Base-by-base conservation (phyloP, 2,113 vertebrate genomes). In the Odontophorus gujanensis region DNA sequence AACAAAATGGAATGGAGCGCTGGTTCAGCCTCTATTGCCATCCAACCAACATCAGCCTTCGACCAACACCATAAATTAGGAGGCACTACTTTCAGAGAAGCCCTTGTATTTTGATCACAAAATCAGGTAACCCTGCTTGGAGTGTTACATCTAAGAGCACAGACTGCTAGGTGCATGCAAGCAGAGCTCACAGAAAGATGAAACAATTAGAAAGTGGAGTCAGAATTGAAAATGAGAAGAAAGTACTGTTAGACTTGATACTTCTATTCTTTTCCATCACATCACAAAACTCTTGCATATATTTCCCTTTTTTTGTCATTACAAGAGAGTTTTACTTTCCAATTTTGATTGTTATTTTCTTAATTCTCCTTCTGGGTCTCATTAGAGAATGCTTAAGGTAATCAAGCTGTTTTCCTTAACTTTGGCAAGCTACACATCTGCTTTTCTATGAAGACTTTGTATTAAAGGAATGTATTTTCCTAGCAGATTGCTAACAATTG, bases 191-290 rank as follows among this genome's bases (percentile, higher is more conserved):
- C 11, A 18, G 17, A 32, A 38, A n/a, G 20, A 13, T 32, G 24
- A 18, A 55, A 48, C 24, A 32, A 16, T 15, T 24, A 5, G 40
- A 28, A 89, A 24, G 34, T 21, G 45, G 45, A 51, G 61, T 48
- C 28, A 47, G 59, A 81, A n/a, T 11, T 24, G 43, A 68, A 86
- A 30, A 17, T 21, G 57, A 75, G 19, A 22, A 32, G 65, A 76
- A 68, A 7, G 13, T 25, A 5, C 25, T n/a, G 22, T 14, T 40
- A 81, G 36, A 43, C 17, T 34, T 45, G n/a, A 9, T 20, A 50
- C 73, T 78, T 12, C 5, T 48, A 48, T 48, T 40, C 21, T 55
- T 71, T 42, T 71, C 20, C 8, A n/a, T n/a, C 0, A 0, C 55
- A n/a, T 50, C 36, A 19, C 19, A 57, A 50, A 81, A 21, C 24